These are phyloP conservation scores for Macropis europaea DNA, from an alignment of 2,888 invertebrate species.

Conservation along the genomic window DNA sequence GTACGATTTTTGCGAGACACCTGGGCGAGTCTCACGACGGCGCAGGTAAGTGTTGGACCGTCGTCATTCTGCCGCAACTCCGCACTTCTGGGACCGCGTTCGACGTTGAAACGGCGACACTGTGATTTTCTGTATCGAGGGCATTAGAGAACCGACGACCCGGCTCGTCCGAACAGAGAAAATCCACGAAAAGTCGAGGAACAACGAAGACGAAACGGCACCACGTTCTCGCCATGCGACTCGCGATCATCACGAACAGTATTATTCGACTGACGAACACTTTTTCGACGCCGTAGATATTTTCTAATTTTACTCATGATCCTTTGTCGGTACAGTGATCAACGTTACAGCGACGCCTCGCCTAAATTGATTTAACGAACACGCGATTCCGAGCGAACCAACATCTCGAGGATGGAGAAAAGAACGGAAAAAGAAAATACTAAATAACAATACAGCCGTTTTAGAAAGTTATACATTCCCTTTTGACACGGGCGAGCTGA, in stretches of 20 bases:
- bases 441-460: neutral
- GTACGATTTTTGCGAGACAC: slow-evolving; percentile 15
- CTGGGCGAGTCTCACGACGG: slow-evolving; percentile 1
- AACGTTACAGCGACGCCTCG: slow-evolving; percentile 36
- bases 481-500: slow-evolving; percentile 1
- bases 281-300: slow-evolving; percentile 21
- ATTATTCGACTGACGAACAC: slow-evolving; percentile 38
- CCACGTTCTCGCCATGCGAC: slow-evolving; percentile 13
- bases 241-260: slow-evolving; percentile 36
- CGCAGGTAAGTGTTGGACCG: slow-evolving; percentile 53
- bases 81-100: slow-evolving; percentile 5
- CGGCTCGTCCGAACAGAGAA: slow-evolving; percentile 10
- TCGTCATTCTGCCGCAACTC: slow-evolving; percentile 24
- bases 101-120: slow-evolving; percentile 30
- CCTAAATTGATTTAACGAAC: slow-evolving; percentile 18
- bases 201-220: slow-evolving; percentile 12
- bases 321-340: slow-evolving; percentile 17
- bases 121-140: slow-evolving; percentile 40
- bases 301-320: slow-evolving; percentile 20
- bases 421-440: neutral
- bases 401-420: neutral
- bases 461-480: neutral
- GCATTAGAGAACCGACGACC: slow-evolving; percentile 25
- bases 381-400: neutral
- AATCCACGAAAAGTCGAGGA: neutral